A percentile compares a stretch with the other conserved stretches of the same genome.
Evolutionary conservation across 2,888 invertebrate genomes (phyloP).

Genomic region (Meghimatium bilineatum): DNA sequence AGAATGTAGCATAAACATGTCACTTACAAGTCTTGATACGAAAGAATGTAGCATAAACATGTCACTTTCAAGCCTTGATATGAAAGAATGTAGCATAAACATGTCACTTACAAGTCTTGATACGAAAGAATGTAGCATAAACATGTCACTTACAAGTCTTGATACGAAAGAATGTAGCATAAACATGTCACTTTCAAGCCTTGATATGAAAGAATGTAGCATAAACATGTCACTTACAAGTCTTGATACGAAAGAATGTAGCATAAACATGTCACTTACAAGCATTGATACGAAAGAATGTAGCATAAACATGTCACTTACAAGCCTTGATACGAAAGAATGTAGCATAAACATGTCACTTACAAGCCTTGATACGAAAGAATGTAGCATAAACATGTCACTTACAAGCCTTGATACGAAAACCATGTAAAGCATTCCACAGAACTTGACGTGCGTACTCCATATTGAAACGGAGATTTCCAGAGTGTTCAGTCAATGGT

Average conservation of each 20-base stretch:
- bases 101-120: too few species aligned
- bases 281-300: background rate
- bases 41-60: too few species aligned
- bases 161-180: too few species aligned
- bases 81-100: too few species aligned
- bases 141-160: conserved; percentile 66
- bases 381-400: background rate
- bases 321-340: conserved; percentile 70
- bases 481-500: conserved; percentile 46
- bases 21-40: too few species aligned
- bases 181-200: too few species aligned
- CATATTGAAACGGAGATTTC: conserved; percentile 56
- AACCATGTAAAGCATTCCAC: conserved; percentile 73
- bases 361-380: conserved; percentile 61
- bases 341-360: conserved; percentile 11
- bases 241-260: conserved; percentile 71
- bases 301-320: conserved; percentile 51
- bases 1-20: too few species aligned
- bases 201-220: background rate
- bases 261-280: too few species aligned
- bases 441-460: conserved; percentile 70
- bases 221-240: conserved; percentile 61
- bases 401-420: conserved; percentile 72
- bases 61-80: conserved; percentile 69
- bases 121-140: background rate